Evolutionary conservation across 2,888 invertebrate genomes (phyloP), one percentile per base, ranked within the genome.

Genomic region (Leptopilina drosophilae): DNA sequence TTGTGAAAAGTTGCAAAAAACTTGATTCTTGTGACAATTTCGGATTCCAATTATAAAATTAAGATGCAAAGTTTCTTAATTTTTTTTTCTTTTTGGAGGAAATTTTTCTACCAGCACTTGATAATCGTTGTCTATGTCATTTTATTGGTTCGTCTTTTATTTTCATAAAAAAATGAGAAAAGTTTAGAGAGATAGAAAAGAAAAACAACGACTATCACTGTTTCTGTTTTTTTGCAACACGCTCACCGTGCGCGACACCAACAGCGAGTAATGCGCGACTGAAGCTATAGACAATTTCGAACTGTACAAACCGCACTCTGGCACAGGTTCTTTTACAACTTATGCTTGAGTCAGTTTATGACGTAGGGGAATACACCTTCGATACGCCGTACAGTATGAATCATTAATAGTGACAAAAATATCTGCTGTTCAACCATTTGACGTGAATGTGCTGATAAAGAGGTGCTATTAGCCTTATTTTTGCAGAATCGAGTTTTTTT

Each of bases 221-320:
- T 33, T 33, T 33, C 33, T 73, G 4, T 49, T 49, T 9, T 49
- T 49, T 56, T 3, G n/a, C 15, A 53, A 9, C 69, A 73, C 69
- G 53, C 26, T 33, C 12, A 49, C 53, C 49, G 78, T 79, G 85
- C 85, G 83, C 84, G 82, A 84, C 86, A 85, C 87, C 86, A 84
- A 83, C 85, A 87, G 85, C 87, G 87, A 85, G 86, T 87, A 85
- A 84, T 87, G 85, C 86, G 85, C 87, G 79, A 85, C 85, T 86
- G 85, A 81, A 76, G 64, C 42, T 26, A 64, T 40, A 69, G 77
- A 15, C 20, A 73, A 33, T 26, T 40, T 42, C 53, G 14, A 42
- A 42, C 69, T 65, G 64, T 62, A 56, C 66, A 62, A 56, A 77
- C 66, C 76, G 49, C 49, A 49, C 49, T 49, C 11, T 9, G 11